Base-by-base conservation (phyloP, 1,140 invertebrate species). In the Tetraneura akinire region DNA sequence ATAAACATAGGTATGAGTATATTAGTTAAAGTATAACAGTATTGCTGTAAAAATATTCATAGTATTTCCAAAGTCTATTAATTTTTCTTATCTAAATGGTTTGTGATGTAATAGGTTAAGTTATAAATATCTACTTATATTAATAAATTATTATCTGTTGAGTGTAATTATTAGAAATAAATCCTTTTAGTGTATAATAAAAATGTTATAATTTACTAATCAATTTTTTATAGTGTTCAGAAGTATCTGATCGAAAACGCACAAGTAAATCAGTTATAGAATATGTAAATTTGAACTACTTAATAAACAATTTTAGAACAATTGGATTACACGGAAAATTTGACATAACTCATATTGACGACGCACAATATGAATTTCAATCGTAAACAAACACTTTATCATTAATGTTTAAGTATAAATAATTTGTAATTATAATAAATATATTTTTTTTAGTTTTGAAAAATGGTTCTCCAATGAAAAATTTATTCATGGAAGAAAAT, bases 361-460 rank as follows among this genome's bases (percentile, higher is more conserved):
- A 18, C 18, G 53, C 74, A 16, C 21, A 60, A 21, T 9, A 3
- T 0, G 51, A 78, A 60, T 57, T 78, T 57, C 6, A 37, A 37
- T 45, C 26, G 71, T 74, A 57, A 21, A 57, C 5, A 74, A 74
- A 32, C 26, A 55, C 37, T 53, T 5, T 37, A 21, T 49, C 9
- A 49, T 18, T 70, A 47, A n/a, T 37, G 3, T 8, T 37, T 37
- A 37, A 37, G 32, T 37, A 4, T 37, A 4, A 37, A 37, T 37
- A 4, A 37, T 37, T 37, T 37, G 32, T 37, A 37, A 3, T 8
- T 18, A 47, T 45, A 21, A 23, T 47, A 26, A 10, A 37, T 26
- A 45, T 47, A 68, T 51, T 62, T 45, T 78, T 18, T 47, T 78
- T 62, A 78, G 74, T 14, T 60, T 78, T 60, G 74, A 78, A 60